A percentile compares a stretch with the other conserved stretches of the same genome.
phyloP scores from a whole-genome alignment of 2,113 vertebrate genomes.

The Calyptomena viridis region DNA sequence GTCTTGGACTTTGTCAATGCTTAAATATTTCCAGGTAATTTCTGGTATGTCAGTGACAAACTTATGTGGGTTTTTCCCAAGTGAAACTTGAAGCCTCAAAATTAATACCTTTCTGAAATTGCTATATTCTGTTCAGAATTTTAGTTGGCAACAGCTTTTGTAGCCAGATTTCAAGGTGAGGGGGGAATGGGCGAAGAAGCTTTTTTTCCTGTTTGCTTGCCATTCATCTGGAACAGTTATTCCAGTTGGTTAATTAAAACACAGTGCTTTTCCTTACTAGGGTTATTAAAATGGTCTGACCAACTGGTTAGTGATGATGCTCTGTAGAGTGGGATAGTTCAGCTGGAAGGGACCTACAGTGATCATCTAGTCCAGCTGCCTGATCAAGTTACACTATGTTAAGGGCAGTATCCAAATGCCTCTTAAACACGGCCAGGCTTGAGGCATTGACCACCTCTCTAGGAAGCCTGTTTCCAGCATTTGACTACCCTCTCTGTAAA shows the following conservation, averaged over 20 bases:
- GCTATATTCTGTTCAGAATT: not conserved
- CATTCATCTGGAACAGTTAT: not conserved
- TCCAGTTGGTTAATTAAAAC: not conserved
- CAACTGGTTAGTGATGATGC: not conserved
- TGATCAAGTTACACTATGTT: not conserved
- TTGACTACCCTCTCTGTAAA: not conserved
- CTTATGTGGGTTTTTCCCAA: accelerated
- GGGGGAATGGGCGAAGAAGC: accelerated
- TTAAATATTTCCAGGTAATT: not conserved
- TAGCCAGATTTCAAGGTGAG: not conserved
- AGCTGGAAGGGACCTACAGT: not conserved
- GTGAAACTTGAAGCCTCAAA: not conserved
- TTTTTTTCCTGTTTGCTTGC: not conserved
- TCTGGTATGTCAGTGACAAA: not conserved
- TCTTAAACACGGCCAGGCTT: not conserved
- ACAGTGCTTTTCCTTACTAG: not conserved
- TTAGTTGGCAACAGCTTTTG: not conserved
- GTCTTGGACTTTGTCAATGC: not conserved
- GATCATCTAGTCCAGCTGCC: not conserved
- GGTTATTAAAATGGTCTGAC: not conserved
- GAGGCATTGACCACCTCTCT: accelerated
- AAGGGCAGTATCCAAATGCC: not conserved
- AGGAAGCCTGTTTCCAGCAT: not conserved
- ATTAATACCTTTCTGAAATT: not conserved
- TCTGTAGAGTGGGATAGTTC: not conserved